These are phyloP conservation scores for Pica pica DNA, from an alignment of 2,113 vertebrate genomes.

Conservation along the genomic window DNA sequence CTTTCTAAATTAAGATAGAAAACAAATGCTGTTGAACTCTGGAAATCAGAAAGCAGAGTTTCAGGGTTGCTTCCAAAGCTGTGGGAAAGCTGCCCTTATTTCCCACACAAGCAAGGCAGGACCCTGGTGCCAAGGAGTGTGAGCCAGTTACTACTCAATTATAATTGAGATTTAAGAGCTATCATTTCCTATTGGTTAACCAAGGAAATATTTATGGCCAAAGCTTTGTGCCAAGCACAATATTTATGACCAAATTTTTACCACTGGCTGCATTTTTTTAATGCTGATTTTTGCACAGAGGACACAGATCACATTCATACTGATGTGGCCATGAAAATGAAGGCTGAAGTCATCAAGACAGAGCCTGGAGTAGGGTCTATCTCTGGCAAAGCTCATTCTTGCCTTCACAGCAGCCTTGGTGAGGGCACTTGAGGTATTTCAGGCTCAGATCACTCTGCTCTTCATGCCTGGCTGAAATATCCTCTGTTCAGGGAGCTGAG, in stretches of 20 bases:
- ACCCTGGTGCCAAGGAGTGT: neutral
- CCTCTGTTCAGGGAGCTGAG: neutral
- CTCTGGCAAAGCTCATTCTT: neutral
- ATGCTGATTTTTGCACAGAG: neutral
- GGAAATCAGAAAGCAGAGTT: neutral
- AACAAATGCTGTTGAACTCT: neutral
- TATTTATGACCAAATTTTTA: conserved; percentile 54
- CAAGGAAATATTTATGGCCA: conserved; percentile 64
- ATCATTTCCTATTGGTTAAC: conserved; percentile 54
- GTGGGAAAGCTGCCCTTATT: conserved; percentile 12
- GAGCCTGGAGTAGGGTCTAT: neutral
- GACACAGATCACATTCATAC: neutral
- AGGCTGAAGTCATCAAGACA: neutral
- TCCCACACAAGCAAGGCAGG: neutral
- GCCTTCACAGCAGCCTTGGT: neutral
- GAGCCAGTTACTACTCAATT: conserved; percentile 47
- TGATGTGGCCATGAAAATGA: neutral
- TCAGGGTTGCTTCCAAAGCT: neutral
- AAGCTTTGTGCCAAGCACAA: conserved; percentile 48
- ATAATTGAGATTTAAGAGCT: conserved; percentile 57
- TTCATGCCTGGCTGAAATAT: neutral
- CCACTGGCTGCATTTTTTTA: neutral
- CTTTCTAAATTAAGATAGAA: neutral
- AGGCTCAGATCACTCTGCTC: neutral
- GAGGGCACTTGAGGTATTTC: neutral